These are phyloP conservation scores for Sinocyclocheilus rhinocerous DNA, from an alignment of 2,113 vertebrate genomes.

Conservation along the genomic window DNA sequence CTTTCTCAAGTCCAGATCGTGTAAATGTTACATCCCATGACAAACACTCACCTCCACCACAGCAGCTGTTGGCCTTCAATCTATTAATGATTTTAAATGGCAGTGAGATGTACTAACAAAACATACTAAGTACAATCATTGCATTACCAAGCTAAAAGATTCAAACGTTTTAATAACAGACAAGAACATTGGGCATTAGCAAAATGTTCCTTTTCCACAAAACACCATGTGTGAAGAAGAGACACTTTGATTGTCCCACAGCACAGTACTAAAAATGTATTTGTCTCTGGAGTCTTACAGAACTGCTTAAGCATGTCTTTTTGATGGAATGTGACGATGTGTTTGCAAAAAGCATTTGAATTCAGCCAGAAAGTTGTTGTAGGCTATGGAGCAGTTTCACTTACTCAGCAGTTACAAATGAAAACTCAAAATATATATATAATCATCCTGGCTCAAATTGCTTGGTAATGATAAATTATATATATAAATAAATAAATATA, in stretches of 20 bases:
- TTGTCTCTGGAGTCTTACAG: neutral
- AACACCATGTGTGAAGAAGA: too few species aligned
- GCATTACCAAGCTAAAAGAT: neutral
- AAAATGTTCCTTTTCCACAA: neutral
- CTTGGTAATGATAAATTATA: neutral
- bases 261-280: neutral
- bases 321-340: neutral
- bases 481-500: too few species aligned
- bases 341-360: neutral
- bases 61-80: neutral
- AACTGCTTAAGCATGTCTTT: neutral
- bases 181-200: neutral
- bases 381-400: neutral
- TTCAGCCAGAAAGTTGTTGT: neutral
- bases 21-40: neutral
- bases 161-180: neutral
- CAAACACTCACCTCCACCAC: neutral
- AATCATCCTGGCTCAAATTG: neutral
- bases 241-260: neutral
- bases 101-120: neutral
- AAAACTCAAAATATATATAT: neutral
- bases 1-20: neutral
- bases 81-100: neutral
- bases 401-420: conserved; percentile 1
- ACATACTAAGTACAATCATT: neutral